phyloP scores from a whole-genome alignment of 2,888 invertebrate genomes.

The Megalurothrips usitatus region DNA sequence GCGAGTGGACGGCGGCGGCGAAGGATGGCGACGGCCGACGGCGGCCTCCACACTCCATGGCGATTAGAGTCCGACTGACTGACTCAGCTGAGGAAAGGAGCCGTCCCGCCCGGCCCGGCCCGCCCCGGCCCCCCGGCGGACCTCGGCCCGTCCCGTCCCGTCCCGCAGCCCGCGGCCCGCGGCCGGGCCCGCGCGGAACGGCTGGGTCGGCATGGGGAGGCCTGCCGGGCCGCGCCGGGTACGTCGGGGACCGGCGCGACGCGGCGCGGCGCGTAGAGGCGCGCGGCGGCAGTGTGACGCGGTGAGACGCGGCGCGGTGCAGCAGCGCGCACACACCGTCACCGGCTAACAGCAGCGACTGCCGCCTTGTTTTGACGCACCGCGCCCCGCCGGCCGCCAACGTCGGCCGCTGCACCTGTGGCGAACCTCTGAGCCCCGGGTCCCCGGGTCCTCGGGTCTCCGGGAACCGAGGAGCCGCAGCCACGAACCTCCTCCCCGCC shows the following conservation, averaged over 20 bases:
- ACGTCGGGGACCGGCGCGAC: neutral
- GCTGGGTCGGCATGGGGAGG: neutral
- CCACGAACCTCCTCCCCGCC: too few species aligned
- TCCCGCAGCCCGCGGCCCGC: too few species aligned
- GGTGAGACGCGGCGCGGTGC: neutral
- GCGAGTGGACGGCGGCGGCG: neutral
- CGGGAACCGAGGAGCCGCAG: too few species aligned
- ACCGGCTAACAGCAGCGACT: neutral
- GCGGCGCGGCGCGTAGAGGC: neutral
- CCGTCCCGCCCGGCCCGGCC: too few species aligned
- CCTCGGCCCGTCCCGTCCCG: neutral
- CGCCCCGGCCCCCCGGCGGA: neutral
- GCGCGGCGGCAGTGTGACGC: neutral
- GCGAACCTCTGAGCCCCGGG: too few species aligned
- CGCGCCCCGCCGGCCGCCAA: too few species aligned
- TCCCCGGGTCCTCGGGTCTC: too few species aligned
- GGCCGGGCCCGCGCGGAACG: neutral
- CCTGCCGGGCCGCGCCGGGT: neutral
- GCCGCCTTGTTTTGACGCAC: neutral
- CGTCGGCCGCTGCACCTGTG: too few species aligned
- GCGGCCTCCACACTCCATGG: slow-evolving; percentile 1
- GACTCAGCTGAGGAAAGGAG: slow-evolving; percentile 24
- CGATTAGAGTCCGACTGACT: slow-evolving; percentile 22
- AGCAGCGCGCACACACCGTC: neutral
- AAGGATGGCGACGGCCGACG: neutral